phyloP scores from a whole-genome alignment of 37 sponge, comb jelly and placozoan species.

The Geodia barretti region DNA sequence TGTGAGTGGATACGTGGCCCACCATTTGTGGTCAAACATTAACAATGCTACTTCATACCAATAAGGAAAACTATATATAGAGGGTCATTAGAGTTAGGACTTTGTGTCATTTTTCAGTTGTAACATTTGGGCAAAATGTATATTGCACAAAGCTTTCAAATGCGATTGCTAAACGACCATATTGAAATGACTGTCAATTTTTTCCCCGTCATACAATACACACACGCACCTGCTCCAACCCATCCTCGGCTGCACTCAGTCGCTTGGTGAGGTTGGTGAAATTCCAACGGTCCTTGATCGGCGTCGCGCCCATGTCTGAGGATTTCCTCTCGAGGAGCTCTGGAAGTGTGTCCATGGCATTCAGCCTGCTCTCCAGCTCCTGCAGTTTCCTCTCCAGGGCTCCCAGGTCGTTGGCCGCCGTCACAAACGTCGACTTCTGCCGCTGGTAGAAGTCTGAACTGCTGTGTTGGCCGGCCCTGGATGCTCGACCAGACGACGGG shows the following conservation, averaged over 20 bases:
- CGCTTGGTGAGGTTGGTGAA: constrained; percentile 80
- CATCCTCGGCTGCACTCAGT: constrained; percentile 79
- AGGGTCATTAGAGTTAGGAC: too few relatives aligned
- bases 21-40: background rate
- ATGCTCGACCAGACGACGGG: background rate
- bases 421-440: constrained; percentile 7
- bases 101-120: too few relatives aligned
- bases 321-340: constrained; percentile 69
- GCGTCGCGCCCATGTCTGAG: constrained; percentile 56
- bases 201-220: constrained; percentile 1
- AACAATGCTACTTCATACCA: background rate
- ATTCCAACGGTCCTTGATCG: constrained; percentile 88
- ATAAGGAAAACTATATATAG: too few relatives aligned
- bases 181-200: background rate
- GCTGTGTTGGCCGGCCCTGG: background rate
- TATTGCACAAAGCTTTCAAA: too few relatives aligned
- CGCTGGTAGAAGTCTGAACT: background rate
- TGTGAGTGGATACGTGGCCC: constrained; percentile 1
- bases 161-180: too few relatives aligned
- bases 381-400: constrained; percentile 70
- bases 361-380: constrained; percentile 65
- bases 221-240: constrained; percentile 60
- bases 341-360: constrained; percentile 65
- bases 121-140: too few relatives aligned
- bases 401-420: constrained; percentile 68